Evolutionary conservation across 2,797 vertebrate genomes (phyloP), one percentile per base, ranked within the genome.

Genomic region (Chromis chromis): DNA sequence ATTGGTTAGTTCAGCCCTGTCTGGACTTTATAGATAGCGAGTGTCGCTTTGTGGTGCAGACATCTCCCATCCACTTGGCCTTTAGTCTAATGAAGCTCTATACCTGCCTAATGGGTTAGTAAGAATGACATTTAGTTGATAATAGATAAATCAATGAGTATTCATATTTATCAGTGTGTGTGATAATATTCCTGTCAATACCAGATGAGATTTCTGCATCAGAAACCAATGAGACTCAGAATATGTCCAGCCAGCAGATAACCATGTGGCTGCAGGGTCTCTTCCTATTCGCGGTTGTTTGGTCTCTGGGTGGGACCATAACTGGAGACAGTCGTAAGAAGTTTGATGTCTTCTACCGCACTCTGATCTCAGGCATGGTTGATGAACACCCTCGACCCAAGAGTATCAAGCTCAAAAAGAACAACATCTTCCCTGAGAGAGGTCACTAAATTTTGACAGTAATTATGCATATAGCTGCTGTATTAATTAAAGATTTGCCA

Each of bases 251-350:
- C 78, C 95, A 97, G 76, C 96, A 97, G 59, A 92, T 96, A 66
- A 94, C 91, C 56, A 90, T 94, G 54, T 98, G 96, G 97, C 94
- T 99, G 17, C 97, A 97, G 86, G 93, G 94, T 11, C 90, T 98
- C 4, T 97, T 98, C 81, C 91, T 99, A n/a, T 98, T 98, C 28
- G 92, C 96, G 4, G 82, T 96, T 73, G 96, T 99, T 33, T 99
- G 98, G 97, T 95, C 95, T 0, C 68, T 98, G 59, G 96, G 96
- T 0, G 95, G 95, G 70, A 96, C 96, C 67, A 95, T 99, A 24
- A 95, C 95, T 0, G 93, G 92, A 5, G 94, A 96, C 28, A 94
- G 96, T 88, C 95, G 96, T 50, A 97, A 94, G 76, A 98, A 96
- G 87, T 98, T 99, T 86, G 96, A 99, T 73, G 8, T 79, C 0